Evolutionary conservation across 2,888 invertebrate genomes (phyloP).

Genomic region (Mesoligia furuncula): DNA sequence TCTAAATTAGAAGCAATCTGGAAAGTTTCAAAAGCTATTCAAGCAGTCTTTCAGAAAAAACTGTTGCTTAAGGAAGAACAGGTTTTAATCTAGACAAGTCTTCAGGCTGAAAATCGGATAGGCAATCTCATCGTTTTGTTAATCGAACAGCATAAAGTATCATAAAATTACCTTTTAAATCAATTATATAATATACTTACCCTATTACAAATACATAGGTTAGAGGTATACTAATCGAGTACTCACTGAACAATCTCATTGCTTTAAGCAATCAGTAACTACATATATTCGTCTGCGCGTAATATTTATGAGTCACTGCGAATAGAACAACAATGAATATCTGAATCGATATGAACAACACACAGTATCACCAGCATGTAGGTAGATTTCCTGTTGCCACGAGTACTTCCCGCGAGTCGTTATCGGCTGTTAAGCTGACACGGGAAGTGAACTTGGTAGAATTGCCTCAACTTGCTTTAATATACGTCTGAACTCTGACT

Average conservation of each 20-base stretch:
- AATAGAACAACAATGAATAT: constrained; percentile 23
- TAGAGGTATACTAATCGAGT: constrained; percentile 10
- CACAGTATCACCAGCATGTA: background rate
- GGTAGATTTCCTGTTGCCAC: constrained; percentile 33
- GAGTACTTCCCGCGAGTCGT: constrained; percentile 34
- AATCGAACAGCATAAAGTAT: constrained; percentile 10
- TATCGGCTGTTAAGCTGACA: constrained; percentile 54
- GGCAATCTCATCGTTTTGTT: constrained; percentile 3
- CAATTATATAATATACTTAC: constrained; percentile 14
- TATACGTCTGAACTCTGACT: constrained; percentile 34
- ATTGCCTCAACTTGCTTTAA: constrained; percentile 38
- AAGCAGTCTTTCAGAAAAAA: constrained; percentile 29
- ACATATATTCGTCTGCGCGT: constrained; percentile 11
- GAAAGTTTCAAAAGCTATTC: constrained; percentile 38
- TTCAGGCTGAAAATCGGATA: constrained; percentile 21
- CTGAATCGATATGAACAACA: constrained; percentile 37
- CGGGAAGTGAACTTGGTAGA: constrained; percentile 32
- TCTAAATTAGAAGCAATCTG: constrained; percentile 53
- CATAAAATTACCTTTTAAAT: constrained; percentile 13
- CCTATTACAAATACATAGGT: background rate
- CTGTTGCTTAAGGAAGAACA: constrained; percentile 24
- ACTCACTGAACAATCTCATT: constrained; percentile 42
- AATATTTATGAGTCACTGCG: constrained; percentile 23
- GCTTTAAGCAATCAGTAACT: constrained; percentile 27
- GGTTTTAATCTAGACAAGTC: constrained; percentile 42